Percentiles rank a stretch among this genome's conserved stretches.
Conservation (phyloP, 1,140 invertebrate genomes). For the Papilio dardanus region DNA sequence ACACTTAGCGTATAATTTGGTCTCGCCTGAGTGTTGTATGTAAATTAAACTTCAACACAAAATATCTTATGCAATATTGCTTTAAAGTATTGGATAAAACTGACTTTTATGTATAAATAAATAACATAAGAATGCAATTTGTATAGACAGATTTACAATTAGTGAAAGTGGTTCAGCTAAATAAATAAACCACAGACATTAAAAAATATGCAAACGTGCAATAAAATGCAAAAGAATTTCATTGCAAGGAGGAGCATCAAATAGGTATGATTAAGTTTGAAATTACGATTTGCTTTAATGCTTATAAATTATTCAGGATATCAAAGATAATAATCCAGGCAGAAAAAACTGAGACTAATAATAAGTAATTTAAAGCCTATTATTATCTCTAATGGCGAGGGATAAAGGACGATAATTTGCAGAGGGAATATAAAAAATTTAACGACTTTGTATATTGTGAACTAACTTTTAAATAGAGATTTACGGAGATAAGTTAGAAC, state of each 20-base stretch:
- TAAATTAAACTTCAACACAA: not conserved
- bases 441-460: no score
- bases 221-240: not conserved
- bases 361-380: no score
- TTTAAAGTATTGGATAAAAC: not conserved
- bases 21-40: not conserved
- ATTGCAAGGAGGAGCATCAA: not conserved
- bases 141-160: not conserved
- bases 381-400: not conserved
- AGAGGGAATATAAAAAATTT: no score
- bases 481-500: no score
- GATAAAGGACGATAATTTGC: not conserved
- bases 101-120: not conserved
- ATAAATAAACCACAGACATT: not conserved
- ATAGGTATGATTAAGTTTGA: not conserved
- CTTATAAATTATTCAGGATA: not conserved
- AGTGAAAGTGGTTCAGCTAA: not conserved
- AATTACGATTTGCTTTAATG: not conserved
- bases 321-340: not conserved
- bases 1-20: conserved; percentile 28
- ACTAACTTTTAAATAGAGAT: no score
- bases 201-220: not conserved
- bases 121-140: not conserved
- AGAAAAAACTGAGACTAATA: not conserved
- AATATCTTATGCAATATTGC: not conserved